Percentiles rank a stretch among this genome's conserved stretches.
Evolutionary conservation across 2,888 invertebrate genomes (phyloP).

Genomic region (Stenotaenia linearis): DNA sequence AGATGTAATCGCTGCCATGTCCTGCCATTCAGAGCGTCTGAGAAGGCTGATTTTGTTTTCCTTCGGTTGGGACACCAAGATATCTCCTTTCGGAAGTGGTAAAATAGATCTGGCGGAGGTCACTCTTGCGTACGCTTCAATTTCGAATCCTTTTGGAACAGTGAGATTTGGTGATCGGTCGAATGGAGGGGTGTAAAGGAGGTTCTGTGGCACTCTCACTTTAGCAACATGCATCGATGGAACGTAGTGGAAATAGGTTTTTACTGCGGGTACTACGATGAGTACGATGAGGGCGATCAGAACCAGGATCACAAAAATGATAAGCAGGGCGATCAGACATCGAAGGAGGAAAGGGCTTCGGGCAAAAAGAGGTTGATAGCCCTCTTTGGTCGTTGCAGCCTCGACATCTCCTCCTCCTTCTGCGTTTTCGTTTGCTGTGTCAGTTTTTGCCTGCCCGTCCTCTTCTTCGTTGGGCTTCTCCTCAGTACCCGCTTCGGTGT

Average conservation of each 20-base stretch:
- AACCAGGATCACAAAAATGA: neutral
- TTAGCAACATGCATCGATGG: neutral
- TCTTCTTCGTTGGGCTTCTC: neutral
- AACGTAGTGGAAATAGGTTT: neutral
- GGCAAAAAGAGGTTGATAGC: neutral
- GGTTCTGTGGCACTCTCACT: neutral
- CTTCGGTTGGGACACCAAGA: slow-evolving; percentile 12
- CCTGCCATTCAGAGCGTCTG: too few relatives aligned
- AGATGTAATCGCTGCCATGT: neutral
- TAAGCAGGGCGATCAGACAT: neutral
- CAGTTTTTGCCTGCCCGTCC: neutral
- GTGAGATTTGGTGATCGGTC: neutral
- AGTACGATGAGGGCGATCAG: neutral
- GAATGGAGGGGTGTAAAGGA: neutral
- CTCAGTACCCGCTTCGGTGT: neutral
- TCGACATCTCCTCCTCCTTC: neutral
- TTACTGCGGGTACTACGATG: neutral
- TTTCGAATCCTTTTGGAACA: slow-evolving; percentile 9
- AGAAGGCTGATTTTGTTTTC: neutral
- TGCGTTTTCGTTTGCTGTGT: neutral
- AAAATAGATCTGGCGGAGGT: neutral
- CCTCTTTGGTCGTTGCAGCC: neutral
- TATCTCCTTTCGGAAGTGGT: neutral
- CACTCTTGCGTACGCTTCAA: slow-evolving; percentile 3
- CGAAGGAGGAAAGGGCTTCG: neutral